Evolutionary conservation across 2,113 vertebrate genomes (phyloP).

Genomic region (Abramis brama): DNA sequence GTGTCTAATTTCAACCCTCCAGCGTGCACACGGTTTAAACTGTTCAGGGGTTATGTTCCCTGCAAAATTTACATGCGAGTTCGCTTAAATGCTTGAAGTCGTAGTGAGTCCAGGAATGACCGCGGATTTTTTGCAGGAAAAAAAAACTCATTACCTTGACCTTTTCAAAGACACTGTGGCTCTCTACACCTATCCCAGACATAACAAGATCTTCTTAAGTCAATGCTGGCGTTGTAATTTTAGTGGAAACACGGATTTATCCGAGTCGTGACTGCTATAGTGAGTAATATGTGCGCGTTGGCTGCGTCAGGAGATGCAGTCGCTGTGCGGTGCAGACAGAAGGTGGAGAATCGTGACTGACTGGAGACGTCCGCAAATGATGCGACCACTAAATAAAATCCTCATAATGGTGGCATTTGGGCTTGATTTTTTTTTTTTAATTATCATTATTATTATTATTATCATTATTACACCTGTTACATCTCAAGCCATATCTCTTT

Average conservation of each 20-base stretch:
- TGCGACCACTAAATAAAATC: slow-evolving; percentile 78
- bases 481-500: slow-evolving; percentile 59
- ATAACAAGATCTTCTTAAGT: slow-evolving; percentile 82
- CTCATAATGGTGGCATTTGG: slow-evolving; percentile 72
- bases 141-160: slow-evolving; percentile 59
- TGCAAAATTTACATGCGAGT: not conserved
- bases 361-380: slow-evolving; percentile 89
- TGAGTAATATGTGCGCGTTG: slow-evolving; percentile 93
- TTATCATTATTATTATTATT: no score
- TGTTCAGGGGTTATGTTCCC: not conserved
- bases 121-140: slow-evolving; percentile 25
- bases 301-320: slow-evolving; percentile 98
- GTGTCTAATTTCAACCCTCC: slow-evolving; percentile 23
- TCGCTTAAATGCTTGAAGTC: not conserved
- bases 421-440: slow-evolving; percentile 50
- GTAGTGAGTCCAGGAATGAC: slow-evolving; percentile 21
- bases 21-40: not conserved
- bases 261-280: slow-evolving; percentile 97
- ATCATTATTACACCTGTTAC: slow-evolving; percentile 56
- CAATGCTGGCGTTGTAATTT: slow-evolving; percentile 85
- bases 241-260: slow-evolving; percentile 88
- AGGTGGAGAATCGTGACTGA: slow-evolving; percentile 98
- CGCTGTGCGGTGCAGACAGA: slow-evolving; percentile 96
- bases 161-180: slow-evolving; percentile 47
- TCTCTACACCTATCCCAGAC: slow-evolving; percentile 68